Conservation (phyloP, 1,140 invertebrate species). For the Stegodyphus mimosarum region DNA sequence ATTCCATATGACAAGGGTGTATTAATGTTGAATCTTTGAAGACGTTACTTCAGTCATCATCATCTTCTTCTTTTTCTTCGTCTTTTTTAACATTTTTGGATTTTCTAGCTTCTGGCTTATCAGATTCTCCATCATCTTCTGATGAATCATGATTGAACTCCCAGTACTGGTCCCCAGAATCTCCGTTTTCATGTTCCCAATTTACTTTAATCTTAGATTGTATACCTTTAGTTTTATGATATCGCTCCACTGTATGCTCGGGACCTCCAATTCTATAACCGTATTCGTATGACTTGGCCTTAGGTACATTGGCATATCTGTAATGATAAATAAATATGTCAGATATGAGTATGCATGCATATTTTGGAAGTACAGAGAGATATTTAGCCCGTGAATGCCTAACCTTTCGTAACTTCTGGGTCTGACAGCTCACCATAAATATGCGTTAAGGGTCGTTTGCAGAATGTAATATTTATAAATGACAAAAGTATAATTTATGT, state of each 20-base stretch:
- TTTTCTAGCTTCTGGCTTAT: constrained; percentile 21
- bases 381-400: no score
- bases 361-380: no score
- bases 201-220: constrained; percentile 36
- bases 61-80: neutral
- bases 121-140: constrained; percentile 3
- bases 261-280: constrained; percentile 47
- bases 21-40: no score
- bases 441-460: no score
- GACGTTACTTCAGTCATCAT: no score
- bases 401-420: no score
- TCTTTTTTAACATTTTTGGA: neutral
- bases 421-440: no score
- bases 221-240: constrained; percentile 29
- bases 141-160: constrained; percentile 50
- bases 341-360: no score
- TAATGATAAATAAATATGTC: neutral
- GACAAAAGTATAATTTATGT: no score
- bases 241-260: constrained; percentile 18
- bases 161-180: constrained; percentile 46
- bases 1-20: no score
- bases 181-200: constrained; percentile 48
- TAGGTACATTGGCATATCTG: constrained; percentile 31
- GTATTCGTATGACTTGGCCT: constrained; percentile 14
- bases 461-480: no score